Evolutionary conservation across 2,888 invertebrate genomes (phyloP), one percentile per base, ranked within the genome.

Genomic region (Uropetala carovei): DNA sequence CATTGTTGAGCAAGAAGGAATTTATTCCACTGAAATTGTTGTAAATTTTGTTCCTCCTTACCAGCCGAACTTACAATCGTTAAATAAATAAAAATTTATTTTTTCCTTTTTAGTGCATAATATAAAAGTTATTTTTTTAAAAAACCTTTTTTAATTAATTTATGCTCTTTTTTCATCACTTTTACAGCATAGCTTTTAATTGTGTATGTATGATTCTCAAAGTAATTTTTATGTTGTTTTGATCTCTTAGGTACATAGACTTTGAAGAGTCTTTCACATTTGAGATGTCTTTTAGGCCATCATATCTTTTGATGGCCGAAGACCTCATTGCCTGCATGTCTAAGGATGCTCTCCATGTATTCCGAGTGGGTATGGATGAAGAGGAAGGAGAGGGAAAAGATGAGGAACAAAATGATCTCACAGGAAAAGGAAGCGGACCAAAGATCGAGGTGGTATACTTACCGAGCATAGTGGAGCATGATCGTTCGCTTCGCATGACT

Each of bases 251-350:
- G 93, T 97, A 97, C 94, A 95, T 97, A 86, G 97, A 97, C 94
- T 97, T 97, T 94, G 96, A 97, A 93, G 96, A 97, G 91, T 96
- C 97, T 60, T 96, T 97, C 94, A 96, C 96, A 84, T 95, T 98
- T 2, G 96, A 96, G 93, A 95, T 97, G 91, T 96, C 96, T 92
- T 97, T 97, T 94, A 94, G 95, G 27, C 97, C 97, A 8, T 94
- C 95, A 3, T 95, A 96, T 92, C 95, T 97, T 89, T 95, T 96
- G 64, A 95, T 97, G 85, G 96, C 96, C 60, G 97, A 97, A 94
- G 97, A 97, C 94, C 96, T 97, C 93, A 95, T 97, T 43, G 96
- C 96, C 0, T 96, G 96, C 92, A 95, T 96, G 94, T 96, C 96
- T 93, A 95, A 95, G 92, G 96, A 96, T 60, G 96, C 96, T 93